These are phyloP conservation scores for Heliconius congener DNA, from an alignment of 1,140 invertebrate genomes.

Conservation along the genomic window DNA sequence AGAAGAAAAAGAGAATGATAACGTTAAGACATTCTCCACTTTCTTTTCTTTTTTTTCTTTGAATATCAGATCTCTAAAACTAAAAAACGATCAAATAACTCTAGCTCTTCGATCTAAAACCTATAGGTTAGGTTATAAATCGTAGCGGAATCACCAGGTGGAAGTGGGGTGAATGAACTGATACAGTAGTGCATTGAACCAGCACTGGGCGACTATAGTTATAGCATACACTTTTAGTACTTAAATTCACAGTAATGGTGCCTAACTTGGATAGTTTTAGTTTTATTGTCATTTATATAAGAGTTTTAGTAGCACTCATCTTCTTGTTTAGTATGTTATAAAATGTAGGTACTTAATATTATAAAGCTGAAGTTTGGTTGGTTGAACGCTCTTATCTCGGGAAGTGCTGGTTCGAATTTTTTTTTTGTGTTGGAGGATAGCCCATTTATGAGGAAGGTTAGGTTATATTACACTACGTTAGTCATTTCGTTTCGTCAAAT, in stretches of 20 bases:
- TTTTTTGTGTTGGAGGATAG: too few species aligned
- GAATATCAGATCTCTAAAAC: not conserved
- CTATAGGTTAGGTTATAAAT: slow-evolving; percentile 1
- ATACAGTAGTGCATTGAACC: not conserved
- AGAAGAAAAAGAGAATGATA: not conserved
- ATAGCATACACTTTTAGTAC: not conserved
- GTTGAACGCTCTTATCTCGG: too few species aligned
- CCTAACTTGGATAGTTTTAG: not conserved
- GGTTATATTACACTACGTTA: too few species aligned
- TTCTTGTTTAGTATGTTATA: too few species aligned
- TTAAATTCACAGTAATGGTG: not conserved
- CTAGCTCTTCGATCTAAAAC: not conserved
- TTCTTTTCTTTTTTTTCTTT: not conserved
- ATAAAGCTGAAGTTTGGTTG: too few species aligned
- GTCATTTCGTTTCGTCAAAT: too few species aligned
- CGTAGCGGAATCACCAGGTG: not conserved
- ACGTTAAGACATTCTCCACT: not conserved
- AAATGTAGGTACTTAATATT: too few species aligned
- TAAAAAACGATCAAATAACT: not conserved
- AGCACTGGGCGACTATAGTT: not conserved
- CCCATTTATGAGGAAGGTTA: too few species aligned
- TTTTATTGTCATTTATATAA: not conserved
- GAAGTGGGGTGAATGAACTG: slow-evolving; percentile 1
- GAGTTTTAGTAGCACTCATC: too few species aligned
- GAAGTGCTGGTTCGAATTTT: too few species aligned